Evolutionary conservation across 2,888 invertebrate genomes (phyloP), one percentile per base, ranked within the genome.

Genomic region (Tanytarsus gracilentus): DNA sequence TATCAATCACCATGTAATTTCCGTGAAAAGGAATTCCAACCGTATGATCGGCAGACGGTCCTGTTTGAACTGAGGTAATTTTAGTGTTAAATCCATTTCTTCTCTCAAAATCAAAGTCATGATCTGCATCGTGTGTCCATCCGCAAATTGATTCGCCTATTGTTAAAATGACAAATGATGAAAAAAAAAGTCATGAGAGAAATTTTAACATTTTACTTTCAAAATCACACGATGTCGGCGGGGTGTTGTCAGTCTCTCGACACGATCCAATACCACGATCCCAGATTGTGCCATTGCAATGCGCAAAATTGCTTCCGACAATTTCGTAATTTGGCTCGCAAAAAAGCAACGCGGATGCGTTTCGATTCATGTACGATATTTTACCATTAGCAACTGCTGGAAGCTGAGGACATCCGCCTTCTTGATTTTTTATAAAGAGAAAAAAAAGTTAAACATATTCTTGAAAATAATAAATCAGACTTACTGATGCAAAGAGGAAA

Each of bases 1-100:
- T 83, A 68, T 93, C 92, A 63, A 91, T 82, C 66, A 87, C 86
- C 80, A 94, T 83, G 70, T 88, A 94, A 67, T 86, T 80, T 0
- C 90, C 90, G 80, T 75, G 63, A 75, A 74, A 65, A 11, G 62
- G 60, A 1, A 67, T 66, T 1, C 85, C 84, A 8, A 36, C 75
- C 0, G 90, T 90, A 66, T 91, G 90, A 68, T 91, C 91, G 65
- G 77, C 79, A 0, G 78, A 77, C 0, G 90, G 89, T 4, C 90
- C 88, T 0, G 88, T 88, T 3, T 66, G 63, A 7, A 67, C 60
- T 1, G 65, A 65, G 6, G 67, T 66, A 0, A 66, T 64, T 25
- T 52, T 52, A 44, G 39, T 51, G 40, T 65, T 66, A 9, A 65
- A 67, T 1, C 79, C 79, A 66, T 81, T 82, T 48, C 82, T 74